Evolutionary conservation across 2,888 invertebrate species (phyloP), one percentile per base, ranked within the genome.

Genomic region (Diadromus collaris): DNA sequence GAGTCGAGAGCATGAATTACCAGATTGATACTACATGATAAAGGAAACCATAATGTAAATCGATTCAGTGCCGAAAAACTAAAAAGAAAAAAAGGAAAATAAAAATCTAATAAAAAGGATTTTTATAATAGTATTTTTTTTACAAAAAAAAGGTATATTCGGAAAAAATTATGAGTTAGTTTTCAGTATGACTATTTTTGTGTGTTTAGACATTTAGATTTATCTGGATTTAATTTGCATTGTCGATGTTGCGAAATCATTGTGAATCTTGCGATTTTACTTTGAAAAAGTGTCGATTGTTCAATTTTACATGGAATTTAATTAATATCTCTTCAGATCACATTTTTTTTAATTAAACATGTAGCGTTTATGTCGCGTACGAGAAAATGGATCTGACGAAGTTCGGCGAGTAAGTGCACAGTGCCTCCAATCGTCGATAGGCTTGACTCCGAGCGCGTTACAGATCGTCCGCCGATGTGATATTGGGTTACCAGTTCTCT

Each of bases 401-500:
- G 21, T 44, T 7, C 34, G 19, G 21, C 21, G 34, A 32, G 19
- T 2, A 19, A 34, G 34, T 32, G 34, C 19, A 60, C 34, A 19
- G 34, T 34, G 32, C 60, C 34, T 21, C 21, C 21, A 34, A 16
- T 38, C 60, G 34, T 21, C 60, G 34, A 19, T 38, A 5, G 60
- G 21, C 34, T 54, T 27, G 60, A 34, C 34, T 54, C 54, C n/a
- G n/a, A 4, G 19, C 60, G 60, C 32, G 32, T 60, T 60, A 60
- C 60, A 60, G 60, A 60, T 60, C 34, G 60, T 34, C 32, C 60
- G 60, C 7, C 60, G 16, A 65, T 65, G 65, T 19, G 46, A 65
- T 65, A 48, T 65, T 65, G 48, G 48, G 32, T 65, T 65, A 65
- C 48, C 29, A 46, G 48, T 65, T 48, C 29, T 65, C 29, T 48